phyloP scores from a whole-genome alignment of 2,113 vertebrate species.

The Salvelinus namaycush region DNA sequence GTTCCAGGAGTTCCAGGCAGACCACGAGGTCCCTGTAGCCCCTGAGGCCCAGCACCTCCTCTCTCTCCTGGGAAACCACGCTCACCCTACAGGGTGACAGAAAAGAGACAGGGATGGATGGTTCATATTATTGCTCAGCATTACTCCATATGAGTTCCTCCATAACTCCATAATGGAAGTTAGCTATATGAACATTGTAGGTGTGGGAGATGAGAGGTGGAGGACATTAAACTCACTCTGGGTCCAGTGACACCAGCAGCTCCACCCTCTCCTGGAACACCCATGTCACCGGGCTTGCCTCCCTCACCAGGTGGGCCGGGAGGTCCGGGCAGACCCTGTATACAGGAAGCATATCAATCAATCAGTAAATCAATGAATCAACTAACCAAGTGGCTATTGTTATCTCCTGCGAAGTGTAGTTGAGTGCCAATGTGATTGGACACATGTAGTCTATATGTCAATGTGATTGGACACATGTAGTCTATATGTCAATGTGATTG shows the following conservation, averaged over 20 bases:
- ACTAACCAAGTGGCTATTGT: too few species aligned
- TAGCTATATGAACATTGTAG: too few species aligned
- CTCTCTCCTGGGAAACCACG: constrained; percentile 96
- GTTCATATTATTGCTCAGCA: too few species aligned
- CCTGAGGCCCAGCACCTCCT: constrained; percentile 86
- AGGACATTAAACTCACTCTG: constrained; percentile 78
- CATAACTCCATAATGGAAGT: too few species aligned
- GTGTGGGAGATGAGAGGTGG: background rate
- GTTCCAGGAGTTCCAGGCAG: constrained; percentile 94
- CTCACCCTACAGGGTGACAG: constrained; percentile 79
- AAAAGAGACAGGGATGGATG: background rate
- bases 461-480: too few species aligned
- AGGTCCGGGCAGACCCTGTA: constrained; percentile 90
- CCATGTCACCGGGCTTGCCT: constrained; percentile 95
- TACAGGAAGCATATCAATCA: constrained; percentile 6
- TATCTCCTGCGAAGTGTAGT: too few species aligned
- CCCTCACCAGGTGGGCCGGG: constrained; percentile 92
- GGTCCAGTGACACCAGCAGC: constrained; percentile 86
- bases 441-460: too few species aligned
- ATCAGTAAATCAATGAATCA: too few species aligned
- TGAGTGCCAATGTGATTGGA: too few species aligned
- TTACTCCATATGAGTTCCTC: too few species aligned
- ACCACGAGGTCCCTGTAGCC: constrained; percentile 88
- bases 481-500: too few species aligned
- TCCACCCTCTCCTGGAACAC: constrained; percentile 91